Percentiles rank a stretch among this genome's conserved stretches.
Evolutionary conservation across 2,888 invertebrate species (phyloP).

Genomic region (Ceramica pisi): DNA sequence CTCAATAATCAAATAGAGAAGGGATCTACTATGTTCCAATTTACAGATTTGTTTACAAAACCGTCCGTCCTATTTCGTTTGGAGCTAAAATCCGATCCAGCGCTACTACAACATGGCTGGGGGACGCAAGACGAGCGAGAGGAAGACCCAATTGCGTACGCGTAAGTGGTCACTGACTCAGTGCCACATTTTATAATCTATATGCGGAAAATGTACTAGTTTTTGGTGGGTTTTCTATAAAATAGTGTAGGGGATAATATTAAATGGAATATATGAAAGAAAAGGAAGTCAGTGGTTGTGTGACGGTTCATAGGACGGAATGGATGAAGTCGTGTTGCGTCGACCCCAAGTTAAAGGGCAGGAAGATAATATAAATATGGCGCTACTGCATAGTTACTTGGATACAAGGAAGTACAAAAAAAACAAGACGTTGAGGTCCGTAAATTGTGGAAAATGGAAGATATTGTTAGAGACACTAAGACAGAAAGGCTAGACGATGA

Average conservation of each 20-base stretch:
- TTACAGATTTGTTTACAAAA: constrained; percentile 47
- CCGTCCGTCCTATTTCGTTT: constrained; percentile 61
- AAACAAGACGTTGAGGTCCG: no score
- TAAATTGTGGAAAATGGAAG: no score
- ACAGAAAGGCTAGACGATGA: no score
- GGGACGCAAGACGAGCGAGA: constrained; percentile 81
- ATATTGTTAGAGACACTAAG: no score
- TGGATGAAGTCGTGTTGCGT: no score
- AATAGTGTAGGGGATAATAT: background rate
- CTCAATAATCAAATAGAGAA: background rate
- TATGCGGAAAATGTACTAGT: constrained; percentile 59
- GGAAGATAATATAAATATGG: no score
- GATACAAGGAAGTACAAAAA: no score
- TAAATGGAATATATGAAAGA: background rate
- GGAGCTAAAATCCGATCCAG: constrained; percentile 67
- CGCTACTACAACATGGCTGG: constrained; percentile 69
- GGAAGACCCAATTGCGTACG: constrained; percentile 86
- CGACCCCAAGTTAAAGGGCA: no score
- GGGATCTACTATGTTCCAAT: background rate
- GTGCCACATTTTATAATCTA: constrained; percentile 68
- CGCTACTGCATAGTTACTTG: no score
- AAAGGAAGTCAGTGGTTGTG: background rate
- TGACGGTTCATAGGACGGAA: no score
- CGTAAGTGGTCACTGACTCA: constrained; percentile 87
- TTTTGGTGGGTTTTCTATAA: constrained; percentile 1